These are phyloP conservation scores for Leucania comma DNA, from an alignment of 2,888 invertebrate genomes.

Conservation along the genomic window DNA sequence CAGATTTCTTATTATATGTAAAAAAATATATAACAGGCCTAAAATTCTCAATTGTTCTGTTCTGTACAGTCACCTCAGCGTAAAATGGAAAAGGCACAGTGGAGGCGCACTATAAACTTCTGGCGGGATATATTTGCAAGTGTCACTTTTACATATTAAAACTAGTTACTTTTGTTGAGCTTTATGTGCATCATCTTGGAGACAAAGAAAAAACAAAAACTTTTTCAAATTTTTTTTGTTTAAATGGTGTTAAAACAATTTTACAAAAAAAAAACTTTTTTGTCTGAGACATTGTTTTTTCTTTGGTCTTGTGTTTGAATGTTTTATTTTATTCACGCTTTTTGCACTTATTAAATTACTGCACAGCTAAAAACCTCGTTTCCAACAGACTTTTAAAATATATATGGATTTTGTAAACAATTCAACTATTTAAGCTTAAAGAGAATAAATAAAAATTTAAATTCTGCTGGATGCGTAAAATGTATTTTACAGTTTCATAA, in stretches of 20 bases:
- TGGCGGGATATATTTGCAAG: slow-evolving; percentile 90
- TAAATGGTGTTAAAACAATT: not conserved
- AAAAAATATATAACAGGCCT: not conserved
- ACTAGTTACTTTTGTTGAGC: slow-evolving; percentile 48
- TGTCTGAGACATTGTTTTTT: slow-evolving; percentile 78
- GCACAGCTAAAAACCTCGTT: not conserved
- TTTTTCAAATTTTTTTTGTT: not conserved
- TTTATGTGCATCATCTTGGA: slow-evolving; percentile 38
- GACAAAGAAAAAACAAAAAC: slow-evolving; percentile 83
- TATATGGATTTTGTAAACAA: not conserved
- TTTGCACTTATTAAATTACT: not conserved
- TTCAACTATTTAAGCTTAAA: not conserved
- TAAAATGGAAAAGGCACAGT: slow-evolving; percentile 89
- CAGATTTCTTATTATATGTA: not conserved
- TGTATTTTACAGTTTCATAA: slow-evolving; percentile 5
- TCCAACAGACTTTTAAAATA: not conserved
- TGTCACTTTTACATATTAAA: slow-evolving; percentile 82
- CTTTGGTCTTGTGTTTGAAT: slow-evolving; percentile 84
- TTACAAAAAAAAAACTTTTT: too few relatives aligned
- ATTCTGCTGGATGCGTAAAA: slow-evolving; percentile 1
- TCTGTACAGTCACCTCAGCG: slow-evolving; percentile 88
- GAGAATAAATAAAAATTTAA: not conserved
- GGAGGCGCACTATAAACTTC: slow-evolving; percentile 90
- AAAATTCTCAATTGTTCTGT: slow-evolving; percentile 58
- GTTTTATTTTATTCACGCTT: not conserved